phyloP scores from a whole-genome alignment of 2,113 vertebrate species.

The Orientallactaga bullata region DNA sequence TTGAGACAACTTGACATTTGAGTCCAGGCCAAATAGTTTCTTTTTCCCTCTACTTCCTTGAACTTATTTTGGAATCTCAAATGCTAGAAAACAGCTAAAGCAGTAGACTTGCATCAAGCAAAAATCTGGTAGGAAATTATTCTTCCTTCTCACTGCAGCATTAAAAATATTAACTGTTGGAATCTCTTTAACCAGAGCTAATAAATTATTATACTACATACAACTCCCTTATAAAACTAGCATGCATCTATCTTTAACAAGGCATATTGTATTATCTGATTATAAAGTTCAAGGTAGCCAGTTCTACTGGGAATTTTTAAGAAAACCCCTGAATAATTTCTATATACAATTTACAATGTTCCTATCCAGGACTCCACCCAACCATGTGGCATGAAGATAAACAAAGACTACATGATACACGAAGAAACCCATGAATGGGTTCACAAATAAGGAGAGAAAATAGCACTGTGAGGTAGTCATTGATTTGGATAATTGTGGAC shows the following conservation, averaged over 20 bases:
- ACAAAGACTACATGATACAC: too few species aligned
- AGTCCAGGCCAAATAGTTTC: background rate
- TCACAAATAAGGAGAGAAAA: too few species aligned
- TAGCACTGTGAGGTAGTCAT: too few species aligned
- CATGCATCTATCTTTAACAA: background rate
- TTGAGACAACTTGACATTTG: conserved; percentile 10
- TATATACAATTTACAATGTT: background rate
- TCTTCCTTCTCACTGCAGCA: conserved; percentile 78
- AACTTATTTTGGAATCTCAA: conserved; percentile 52
- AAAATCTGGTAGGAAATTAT: conserved; percentile 77
- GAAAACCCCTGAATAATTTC: background rate
- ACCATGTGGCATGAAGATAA: too few species aligned
- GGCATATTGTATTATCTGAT: background rate
- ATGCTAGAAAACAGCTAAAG: conserved; percentile 80
- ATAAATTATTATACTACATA: background rate
- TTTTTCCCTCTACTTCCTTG: conserved; percentile 51
- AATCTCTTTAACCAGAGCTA: background rate
- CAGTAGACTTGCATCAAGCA: conserved; percentile 80
- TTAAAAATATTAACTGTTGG: background rate
- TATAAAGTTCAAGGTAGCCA: background rate
- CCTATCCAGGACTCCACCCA: too few species aligned
- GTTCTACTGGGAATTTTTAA: background rate
- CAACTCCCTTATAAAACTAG: background rate
- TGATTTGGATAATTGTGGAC: too few species aligned
- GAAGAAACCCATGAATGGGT: too few species aligned